Base-by-base conservation (phyloP, 2,797 vertebrate species). In the Cottoperca gobio region DNA sequence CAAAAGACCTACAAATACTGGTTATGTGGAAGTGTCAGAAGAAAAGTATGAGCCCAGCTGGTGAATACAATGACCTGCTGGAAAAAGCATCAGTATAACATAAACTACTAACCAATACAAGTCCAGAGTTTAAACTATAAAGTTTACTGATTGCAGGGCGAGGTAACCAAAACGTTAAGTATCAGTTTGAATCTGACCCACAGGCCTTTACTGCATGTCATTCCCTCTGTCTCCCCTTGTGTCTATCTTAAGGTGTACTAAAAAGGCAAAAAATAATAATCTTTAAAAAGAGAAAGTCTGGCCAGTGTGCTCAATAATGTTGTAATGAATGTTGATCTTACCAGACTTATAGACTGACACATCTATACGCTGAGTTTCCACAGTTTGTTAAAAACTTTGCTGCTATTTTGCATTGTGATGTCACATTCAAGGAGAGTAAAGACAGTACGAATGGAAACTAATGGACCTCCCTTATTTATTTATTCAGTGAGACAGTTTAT, bases 331-430 rank as follows among this genome's bases (percentile, higher is more conserved):
- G 16, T 53, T 33, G 24, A 65, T 48, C 45, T 6, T 31, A 7
- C 26, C 46, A 52, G 60, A 39, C 43, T 63, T n/a, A n/a, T n/a
- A 53, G n/a, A 10, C 26, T 43, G 43, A 54, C 46, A 39, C 52
- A 39, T 17, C 28, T 24, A 35, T 17, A 42, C 21, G 48, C 46
- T 48, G 19, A 7, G 4, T 46, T 24, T 66, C 53, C 10, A 42
- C 23, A 48, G 11, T 59, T 45, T 62, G 57, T 81, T 54, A 48
- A 43, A 58, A 58, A 57, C 46, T 3, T 52, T n/a, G 48, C 60
- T 37, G n/a, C 39, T 64, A 23, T 73, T 71, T 76, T 59, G 64
- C 73, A 69, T 54, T 19, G 13, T 28, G 37, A 58, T 54, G 53
- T 72, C 67, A 68, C 40, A 43, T 67, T 64, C 50, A 42, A 66